Percentiles rank a stretch among this genome's conserved stretches.
Conservation (phyloP, 2,113 vertebrate genomes). For the Cygnus buccinator region DNA sequence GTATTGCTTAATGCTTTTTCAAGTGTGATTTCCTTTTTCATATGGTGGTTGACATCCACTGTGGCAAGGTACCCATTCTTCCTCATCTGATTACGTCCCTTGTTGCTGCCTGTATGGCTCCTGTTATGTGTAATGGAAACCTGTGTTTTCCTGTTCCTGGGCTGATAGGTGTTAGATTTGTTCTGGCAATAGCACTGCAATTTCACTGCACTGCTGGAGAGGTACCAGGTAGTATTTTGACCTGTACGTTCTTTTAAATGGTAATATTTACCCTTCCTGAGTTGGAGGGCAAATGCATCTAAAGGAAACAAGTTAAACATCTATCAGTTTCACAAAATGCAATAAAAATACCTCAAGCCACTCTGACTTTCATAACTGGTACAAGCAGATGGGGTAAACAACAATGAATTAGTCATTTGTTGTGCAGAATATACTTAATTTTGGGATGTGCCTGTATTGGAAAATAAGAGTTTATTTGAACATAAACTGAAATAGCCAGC, state of each 20-base stretch:
- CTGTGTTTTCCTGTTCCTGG: background rate
- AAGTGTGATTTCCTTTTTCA: background rate
- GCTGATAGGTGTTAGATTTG: background rate
- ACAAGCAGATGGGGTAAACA: conserved; percentile 7
- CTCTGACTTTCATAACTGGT: background rate
- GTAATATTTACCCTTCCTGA: background rate
- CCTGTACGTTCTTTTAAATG: background rate
- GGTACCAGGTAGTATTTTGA: background rate
- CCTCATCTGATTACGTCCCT: background rate
- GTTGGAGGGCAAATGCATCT: background rate
- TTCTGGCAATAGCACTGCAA: background rate
- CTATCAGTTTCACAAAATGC: background rate
- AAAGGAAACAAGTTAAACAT: background rate
- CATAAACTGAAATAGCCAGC: too few relatives aligned
- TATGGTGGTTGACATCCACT: background rate
- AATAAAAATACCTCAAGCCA: background rate
- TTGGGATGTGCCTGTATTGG: background rate
- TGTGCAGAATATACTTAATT: background rate
- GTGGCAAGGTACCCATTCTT: background rate
- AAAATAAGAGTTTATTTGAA: background rate
- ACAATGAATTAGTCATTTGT: background rate
- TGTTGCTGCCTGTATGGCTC: background rate
- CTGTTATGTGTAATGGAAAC: background rate
- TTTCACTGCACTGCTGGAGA: background rate
- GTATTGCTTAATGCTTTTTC: background rate